Evolutionary conservation across 1,140 invertebrate species (phyloP).

Genomic region (Chrysopa pallens): DNA sequence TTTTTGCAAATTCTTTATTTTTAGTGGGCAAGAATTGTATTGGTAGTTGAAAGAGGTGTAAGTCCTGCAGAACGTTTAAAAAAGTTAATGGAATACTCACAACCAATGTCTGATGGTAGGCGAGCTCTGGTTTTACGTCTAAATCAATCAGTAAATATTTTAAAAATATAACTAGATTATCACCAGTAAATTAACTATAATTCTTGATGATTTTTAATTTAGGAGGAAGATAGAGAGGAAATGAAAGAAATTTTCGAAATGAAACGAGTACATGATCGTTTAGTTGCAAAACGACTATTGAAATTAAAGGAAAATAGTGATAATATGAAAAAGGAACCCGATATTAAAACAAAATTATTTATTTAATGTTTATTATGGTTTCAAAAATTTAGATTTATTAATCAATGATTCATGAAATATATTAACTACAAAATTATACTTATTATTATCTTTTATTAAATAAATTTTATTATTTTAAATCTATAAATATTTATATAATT

Average conservation of each 20-base stretch:
- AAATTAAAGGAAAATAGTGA: no score
- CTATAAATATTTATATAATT: no score
- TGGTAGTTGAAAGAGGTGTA: conserved; percentile 91
- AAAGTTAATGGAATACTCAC: conserved; percentile 81
- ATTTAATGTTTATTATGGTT: no score
- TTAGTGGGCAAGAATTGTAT: conserved; percentile 90
- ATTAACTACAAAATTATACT: no score
- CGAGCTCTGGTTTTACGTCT: conserved; percentile 70
- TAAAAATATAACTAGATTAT: background rate
- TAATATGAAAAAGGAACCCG: no score
- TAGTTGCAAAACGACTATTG: conserved; percentile 40
- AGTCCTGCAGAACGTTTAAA: conserved; percentile 67
- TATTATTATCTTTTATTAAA: no score
- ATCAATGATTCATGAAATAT: no score
- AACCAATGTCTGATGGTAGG: conserved; percentile 82
- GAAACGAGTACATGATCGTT: conserved; percentile 63
- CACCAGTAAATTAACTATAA: background rate
- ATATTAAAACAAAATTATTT: no score
- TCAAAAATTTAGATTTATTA: no score
- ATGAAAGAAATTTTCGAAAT: conserved; percentile 87
- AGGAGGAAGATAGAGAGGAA: conserved; percentile 83
- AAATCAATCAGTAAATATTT: conserved; percentile 43
- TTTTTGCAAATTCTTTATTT: no score
- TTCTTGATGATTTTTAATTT: conserved; percentile 12
- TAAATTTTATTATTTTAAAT: no score